Evolutionary conservation across 53 echinoderm and acorn worm genomes (phyloP), one percentile per base, ranked within the genome.

Genomic region (Crossaster papposus): DNA sequence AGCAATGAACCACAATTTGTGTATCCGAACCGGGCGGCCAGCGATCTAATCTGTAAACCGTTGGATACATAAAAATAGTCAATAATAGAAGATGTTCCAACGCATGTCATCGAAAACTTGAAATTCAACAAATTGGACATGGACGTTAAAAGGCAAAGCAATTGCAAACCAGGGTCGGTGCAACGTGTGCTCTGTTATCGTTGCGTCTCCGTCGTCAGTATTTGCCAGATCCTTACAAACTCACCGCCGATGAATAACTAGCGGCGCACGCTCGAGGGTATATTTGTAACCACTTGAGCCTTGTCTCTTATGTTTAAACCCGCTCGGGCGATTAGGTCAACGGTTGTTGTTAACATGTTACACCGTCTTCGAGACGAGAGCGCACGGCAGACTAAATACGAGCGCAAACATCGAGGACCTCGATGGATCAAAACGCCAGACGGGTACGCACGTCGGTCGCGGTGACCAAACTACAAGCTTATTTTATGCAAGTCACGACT

Each of bases 281-380:
- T 74, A 36, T 74, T 74, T 33, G 36, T 36, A n/a, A 74, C 28
- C 75, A 74, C 75, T 74, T 22, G 36, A 78, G 5, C 5, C 50
- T n/a, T 37, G 76, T 51, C 78, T 31, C 50, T 26, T 51, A 15
- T 50, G n/a, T n/a, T n/a, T n/a, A 23, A n/a, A 24, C 44, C 44
- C 9, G 11, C 14, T 33, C 50, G 17, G 78, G 38, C 78, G 78
- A 78, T 78, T 51, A 78, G 78, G 78, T 78, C 51, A 78, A 78
- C 78, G 78, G 12, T 50, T 78, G 14, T 17, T 24, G n/a, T 44
- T 51, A 70, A 77, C n/a, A 78, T 78, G 51, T 51, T 78, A 51
- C 52, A 78, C 51, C 51, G 75, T 29, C 36, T 35, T 35, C 36
- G 36, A 74, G 35, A 36, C 35, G 36, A 15, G 34, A 35, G 0